phyloP scores from a whole-genome alignment of 2,113 vertebrate genomes.

The Nothocercus julius region DNA sequence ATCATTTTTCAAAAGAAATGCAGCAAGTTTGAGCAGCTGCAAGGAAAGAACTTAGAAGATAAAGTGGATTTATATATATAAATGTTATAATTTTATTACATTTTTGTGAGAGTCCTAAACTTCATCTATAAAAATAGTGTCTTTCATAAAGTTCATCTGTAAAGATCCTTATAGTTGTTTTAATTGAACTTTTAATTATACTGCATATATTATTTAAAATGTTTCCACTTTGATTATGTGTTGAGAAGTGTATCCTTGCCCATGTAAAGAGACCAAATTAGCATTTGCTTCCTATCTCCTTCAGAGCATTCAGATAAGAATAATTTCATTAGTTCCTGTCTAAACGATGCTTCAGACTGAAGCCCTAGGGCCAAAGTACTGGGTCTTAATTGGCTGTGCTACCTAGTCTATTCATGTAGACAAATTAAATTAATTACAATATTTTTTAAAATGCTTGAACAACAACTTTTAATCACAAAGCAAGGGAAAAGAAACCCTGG shows the following conservation, averaged over 20 bases:
- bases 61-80: background rate
- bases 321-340: slow-evolving; percentile 71
- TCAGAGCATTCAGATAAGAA: slow-evolving; percentile 62
- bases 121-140: slow-evolving; percentile 5
- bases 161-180: slow-evolving; percentile 10
- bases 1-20: background rate
- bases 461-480: slow-evolving; percentile 40
- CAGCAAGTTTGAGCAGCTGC: background rate
- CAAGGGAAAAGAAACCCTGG: background rate
- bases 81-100: background rate
- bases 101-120: background rate
- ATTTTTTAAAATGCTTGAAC: slow-evolving; percentile 51
- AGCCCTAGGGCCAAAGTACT: slow-evolving; percentile 31
- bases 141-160: slow-evolving; percentile 27
- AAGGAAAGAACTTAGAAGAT: background rate
- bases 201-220: slow-evolving; percentile 39
- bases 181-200: slow-evolving; percentile 66
- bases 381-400: slow-evolving; percentile 26
- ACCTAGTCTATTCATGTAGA: slow-evolving; percentile 33
- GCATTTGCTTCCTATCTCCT: slow-evolving; percentile 56
- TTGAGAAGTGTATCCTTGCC: slow-evolving; percentile 10
- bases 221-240: slow-evolving; percentile 53
- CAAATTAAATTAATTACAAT: slow-evolving; percentile 68
- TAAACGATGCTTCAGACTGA: slow-evolving; percentile 52
- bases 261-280: slow-evolving; percentile 43